A percentile compares a stretch with the other conserved stretches of the same genome.
phyloP scores from a whole-genome alignment of 2,888 invertebrate genomes.

The Smittia aterrima region DNA sequence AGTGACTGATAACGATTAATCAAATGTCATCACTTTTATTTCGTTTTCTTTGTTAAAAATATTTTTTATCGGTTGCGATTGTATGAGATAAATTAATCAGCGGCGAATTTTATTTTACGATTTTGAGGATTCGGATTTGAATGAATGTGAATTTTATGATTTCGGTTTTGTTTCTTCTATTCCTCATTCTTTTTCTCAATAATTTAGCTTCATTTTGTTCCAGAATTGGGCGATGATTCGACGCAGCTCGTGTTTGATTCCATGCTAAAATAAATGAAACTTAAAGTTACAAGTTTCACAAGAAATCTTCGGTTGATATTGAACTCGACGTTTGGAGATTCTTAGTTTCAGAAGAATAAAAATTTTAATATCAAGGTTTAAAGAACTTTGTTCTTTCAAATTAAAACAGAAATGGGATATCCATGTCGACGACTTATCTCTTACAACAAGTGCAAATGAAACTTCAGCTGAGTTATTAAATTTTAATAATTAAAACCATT shows the following conservation, averaged over 20 bases:
- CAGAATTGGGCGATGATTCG: conserved; percentile 59
- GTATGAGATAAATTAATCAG: not conserved
- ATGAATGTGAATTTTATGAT: conserved; percentile 16
- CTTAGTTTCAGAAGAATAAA: not conserved
- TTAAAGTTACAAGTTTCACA: conserved; percentile 84
- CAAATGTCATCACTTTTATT: too few species aligned
- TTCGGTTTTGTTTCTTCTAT: not conserved
- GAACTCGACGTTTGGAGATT: conserved; percentile 86
- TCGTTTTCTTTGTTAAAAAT: too few species aligned
- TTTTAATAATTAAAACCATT: too few species aligned
- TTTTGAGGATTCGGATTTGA: conserved; percentile 15
- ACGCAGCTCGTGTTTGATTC: conserved; percentile 54
- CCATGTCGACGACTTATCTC: too few species aligned
- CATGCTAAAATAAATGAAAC: conserved; percentile 49
- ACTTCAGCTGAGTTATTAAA: too few species aligned
- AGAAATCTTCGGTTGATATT: conserved; percentile 78
- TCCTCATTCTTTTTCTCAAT: conserved; percentile 54
- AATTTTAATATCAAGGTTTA: too few species aligned
- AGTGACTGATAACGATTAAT: too few species aligned
- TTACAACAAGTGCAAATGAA: too few species aligned
- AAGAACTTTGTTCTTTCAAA: too few species aligned
- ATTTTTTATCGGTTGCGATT: too few species aligned
- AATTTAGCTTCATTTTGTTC: conserved; percentile 67
- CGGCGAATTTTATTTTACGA: conserved; percentile 22
- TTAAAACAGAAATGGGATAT: too few species aligned